Percentiles rank a stretch among this genome's conserved stretches.
These are phyloP conservation scores for Papilio gigon DNA, from an alignment of 2,888 invertebrate genomes.

Conservation along the genomic window DNA sequence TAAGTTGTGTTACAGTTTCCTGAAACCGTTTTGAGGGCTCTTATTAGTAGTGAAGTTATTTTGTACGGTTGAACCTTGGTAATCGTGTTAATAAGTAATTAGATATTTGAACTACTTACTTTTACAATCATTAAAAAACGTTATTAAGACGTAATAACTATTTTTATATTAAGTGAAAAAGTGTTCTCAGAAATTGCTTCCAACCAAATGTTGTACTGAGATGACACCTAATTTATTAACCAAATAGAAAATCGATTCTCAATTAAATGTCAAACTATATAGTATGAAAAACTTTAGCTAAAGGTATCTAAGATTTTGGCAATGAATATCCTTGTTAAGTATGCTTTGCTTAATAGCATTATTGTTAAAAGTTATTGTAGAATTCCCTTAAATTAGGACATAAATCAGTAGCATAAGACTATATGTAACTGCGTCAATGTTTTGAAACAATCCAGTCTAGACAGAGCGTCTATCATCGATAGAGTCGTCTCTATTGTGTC, in stretches of 20 bases:
- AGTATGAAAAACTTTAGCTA: not conserved
- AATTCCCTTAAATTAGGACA: not conserved
- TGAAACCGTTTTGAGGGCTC: slow-evolving; percentile 36
- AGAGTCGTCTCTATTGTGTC: slow-evolving; percentile 33
- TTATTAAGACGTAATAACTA: too few species aligned
- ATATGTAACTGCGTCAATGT: slow-evolving; percentile 15
- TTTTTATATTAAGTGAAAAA: too few species aligned
- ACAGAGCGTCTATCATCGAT: not conserved
- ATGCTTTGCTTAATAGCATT: not conserved
- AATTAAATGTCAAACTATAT: too few species aligned
- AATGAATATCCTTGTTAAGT: not conserved
- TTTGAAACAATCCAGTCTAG: slow-evolving; percentile 23
- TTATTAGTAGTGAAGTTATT: slow-evolving; percentile 29
- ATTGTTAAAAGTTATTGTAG: not conserved
- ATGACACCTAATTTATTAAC: too few species aligned
- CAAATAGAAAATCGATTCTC: too few species aligned
- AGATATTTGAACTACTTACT: too few species aligned
- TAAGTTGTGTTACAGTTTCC: slow-evolving; percentile 26
- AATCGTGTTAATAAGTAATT: slow-evolving; percentile 18
- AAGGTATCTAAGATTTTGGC: not conserved
- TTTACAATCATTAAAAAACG: not conserved
- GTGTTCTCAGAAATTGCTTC: too few species aligned
- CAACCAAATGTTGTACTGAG: too few species aligned
- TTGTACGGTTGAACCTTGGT: not conserved
- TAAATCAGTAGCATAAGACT: not conserved